These are phyloP conservation scores for Eumaeus atala DNA, from an alignment of 1,140 invertebrate species.

Conservation along the genomic window DNA sequence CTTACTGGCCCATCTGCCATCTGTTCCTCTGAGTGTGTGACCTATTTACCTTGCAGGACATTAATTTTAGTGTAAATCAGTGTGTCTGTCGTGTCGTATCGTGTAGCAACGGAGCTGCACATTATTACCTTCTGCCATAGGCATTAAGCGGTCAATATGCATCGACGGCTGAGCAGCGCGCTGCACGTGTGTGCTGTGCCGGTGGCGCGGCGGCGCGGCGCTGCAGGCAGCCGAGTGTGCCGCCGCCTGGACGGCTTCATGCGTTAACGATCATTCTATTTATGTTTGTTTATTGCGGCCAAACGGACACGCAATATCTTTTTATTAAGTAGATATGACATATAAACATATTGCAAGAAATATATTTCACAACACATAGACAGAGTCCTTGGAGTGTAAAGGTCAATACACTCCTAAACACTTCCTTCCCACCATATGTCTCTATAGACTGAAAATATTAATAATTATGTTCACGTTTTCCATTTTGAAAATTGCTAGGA, in stretches of 20 bases:
- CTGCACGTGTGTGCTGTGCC: constrained; percentile 29
- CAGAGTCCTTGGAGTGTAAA: too few species aligned
- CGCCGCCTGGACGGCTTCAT: constrained; percentile 24
- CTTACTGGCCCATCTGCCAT: too few species aligned
- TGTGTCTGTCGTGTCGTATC: constrained; percentile 3
- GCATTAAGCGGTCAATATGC: constrained; percentile 64
- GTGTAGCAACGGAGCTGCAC: constrained; percentile 34
- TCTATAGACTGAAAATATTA: too few species aligned
- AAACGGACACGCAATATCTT: neutral
- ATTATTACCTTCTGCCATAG: constrained; percentile 36
- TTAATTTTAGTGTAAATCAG: neutral
- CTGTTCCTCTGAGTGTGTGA: too few species aligned
- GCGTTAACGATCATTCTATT: constrained; percentile 22
- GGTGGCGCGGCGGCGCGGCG: constrained; percentile 29
- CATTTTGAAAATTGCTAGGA: too few species aligned
- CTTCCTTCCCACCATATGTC: too few species aligned
- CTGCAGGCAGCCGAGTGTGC: constrained; percentile 1
- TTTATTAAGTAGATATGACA: neutral
- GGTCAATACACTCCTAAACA: too few species aligned
- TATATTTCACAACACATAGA: too few species aligned
- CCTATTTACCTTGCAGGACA: too few species aligned
- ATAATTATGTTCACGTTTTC: too few species aligned
- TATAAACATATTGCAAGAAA: neutral
- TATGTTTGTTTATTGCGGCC: neutral
- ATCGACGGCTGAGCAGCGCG: constrained; percentile 33